Conservation (phyloP, 2,113 vertebrate genomes). For the Paralichthys olivaceus region DNA sequence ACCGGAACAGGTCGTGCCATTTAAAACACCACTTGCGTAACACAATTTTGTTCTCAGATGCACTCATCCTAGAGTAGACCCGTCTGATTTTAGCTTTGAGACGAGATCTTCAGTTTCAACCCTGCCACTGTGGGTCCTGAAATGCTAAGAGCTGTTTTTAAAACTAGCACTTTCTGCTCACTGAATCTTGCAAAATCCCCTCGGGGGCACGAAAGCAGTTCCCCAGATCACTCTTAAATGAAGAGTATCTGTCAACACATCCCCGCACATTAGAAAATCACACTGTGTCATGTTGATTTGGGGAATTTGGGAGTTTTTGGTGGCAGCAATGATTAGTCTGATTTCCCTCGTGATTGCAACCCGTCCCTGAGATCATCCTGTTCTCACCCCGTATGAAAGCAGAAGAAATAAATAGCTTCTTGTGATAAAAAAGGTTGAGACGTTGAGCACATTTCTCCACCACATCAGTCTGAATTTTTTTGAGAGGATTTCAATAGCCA, state of each 20-base stretch:
- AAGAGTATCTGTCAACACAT: slow-evolving; percentile 73
- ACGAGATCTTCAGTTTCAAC: slow-evolving; percentile 50
- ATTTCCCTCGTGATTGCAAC: slow-evolving; percentile 61
- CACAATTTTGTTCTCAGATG: slow-evolving; percentile 9
- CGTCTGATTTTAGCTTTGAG: slow-evolving; percentile 32
- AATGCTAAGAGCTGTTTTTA: slow-evolving; percentile 60
- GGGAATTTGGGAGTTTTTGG: slow-evolving; percentile 62
- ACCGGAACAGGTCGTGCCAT: not conserved
- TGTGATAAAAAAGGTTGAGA: slow-evolving; percentile 17
- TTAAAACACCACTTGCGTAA: slow-evolving; percentile 20
- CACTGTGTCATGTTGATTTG: slow-evolving; percentile 61
- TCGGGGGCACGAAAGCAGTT: slow-evolving; percentile 43
- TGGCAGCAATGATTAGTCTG: slow-evolving; percentile 71
- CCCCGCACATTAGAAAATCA: slow-evolving; percentile 68
- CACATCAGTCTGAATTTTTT: slow-evolving; percentile 6
- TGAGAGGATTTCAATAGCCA: slow-evolving; percentile 2
- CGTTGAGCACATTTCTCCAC: slow-evolving; percentile 20
- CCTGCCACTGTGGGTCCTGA: slow-evolving; percentile 13
- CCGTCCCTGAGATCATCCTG: slow-evolving; percentile 48
- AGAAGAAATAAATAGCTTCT: slow-evolving; percentile 31
- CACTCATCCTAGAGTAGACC: not conserved
- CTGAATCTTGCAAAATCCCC: slow-evolving; percentile 43
- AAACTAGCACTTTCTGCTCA: slow-evolving; percentile 49
- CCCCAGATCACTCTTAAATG: slow-evolving; percentile 67
- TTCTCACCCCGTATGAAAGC: slow-evolving; percentile 30